Base-by-base conservation (phyloP, 2,113 vertebrate species). In the Pungitius pungitius region DNA sequence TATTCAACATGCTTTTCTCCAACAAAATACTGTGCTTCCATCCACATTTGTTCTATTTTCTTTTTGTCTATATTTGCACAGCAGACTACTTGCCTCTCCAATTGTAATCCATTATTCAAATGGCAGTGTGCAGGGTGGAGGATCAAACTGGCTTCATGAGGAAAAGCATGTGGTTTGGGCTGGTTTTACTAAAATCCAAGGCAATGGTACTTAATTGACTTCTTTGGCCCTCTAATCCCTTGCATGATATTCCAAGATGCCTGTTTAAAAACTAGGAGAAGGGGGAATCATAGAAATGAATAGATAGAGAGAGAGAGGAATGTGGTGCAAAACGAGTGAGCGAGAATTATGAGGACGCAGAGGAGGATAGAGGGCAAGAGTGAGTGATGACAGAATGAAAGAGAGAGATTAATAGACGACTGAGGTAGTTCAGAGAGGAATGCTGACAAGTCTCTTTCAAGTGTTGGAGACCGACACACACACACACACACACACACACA, bases 401-500 rank as follows among this genome's bases (percentile, higher is more conserved):
- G 64, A 78, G 64, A 78, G 77, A 78, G 74, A 88, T 82, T 81
- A 74, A 54, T 75, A 85, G 70, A 85, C 27, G 65, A 78, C 64
- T 66, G 88, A 82, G 78, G 60, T 62, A 74, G 68, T 85, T 83
- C 78, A 69, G 18, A 70, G 85, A 84, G 86, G 86, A 90, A 75
- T 83, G 84, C 92, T 85, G 92, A 86, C 87, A 74, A 75, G 83
- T 88, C 80, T 89, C 88, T 82, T 88, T 82, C 81, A 58, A 78
- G 86, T 90, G 78, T 54, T 58, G 51, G 60, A 81, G 62, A 81
- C 52, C 3, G 10, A 72, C 59, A 30, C 68, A 73, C 49, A 81
- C 73, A 71, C 85, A 65, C 57, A 69, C 55, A 78, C 60, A 68
- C 76, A 56, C 73, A 58, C 52, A 66, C 55, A 78, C 55, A 66